These are phyloP conservation scores for Notodonta dromedarius DNA, from an alignment of 2,888 invertebrate genomes.

Conservation along the genomic window DNA sequence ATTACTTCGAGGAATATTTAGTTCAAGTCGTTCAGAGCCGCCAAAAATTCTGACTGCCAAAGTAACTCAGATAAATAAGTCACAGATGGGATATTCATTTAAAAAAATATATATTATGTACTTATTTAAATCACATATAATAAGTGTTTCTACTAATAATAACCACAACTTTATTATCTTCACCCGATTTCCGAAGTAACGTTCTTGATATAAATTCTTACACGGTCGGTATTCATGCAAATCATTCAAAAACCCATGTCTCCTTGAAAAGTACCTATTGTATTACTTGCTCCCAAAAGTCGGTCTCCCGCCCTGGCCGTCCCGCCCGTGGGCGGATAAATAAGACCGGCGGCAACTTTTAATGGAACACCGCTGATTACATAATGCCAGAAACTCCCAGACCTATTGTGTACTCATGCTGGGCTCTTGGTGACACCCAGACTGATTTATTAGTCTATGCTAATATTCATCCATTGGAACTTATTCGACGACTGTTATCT, in stretches of 20 bases:
- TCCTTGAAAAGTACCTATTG: background rate
- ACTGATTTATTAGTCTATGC: slow-evolving; percentile 2
- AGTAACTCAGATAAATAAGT: too few species aligned
- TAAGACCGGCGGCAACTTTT: slow-evolving; percentile 11
- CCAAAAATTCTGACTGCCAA: background rate
- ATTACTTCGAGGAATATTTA: slow-evolving; percentile 2
- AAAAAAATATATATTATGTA: too few species aligned
- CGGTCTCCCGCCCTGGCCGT: background rate
- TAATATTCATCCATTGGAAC: slow-evolving; percentile 1
- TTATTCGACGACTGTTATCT: background rate
- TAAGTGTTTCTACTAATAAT: too few species aligned
- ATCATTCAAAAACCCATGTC: background rate
- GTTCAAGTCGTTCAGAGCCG: background rate
- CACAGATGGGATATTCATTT: too few species aligned
- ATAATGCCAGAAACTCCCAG: background rate
- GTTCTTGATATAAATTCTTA: too few species aligned
- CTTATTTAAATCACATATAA: too few species aligned
- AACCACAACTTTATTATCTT: too few species aligned
- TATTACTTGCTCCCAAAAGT: background rate
- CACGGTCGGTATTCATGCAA: too few species aligned
- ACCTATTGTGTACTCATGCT: slow-evolving; percentile 7
- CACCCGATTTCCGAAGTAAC: too few species aligned
- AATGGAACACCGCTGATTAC: slow-evolving; percentile 17
- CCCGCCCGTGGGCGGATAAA: background rate
- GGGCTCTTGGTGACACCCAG: background rate